Base-by-base conservation (phyloP, 2,113 vertebrate species). In the Myxocyprinus asiaticus region DNA sequence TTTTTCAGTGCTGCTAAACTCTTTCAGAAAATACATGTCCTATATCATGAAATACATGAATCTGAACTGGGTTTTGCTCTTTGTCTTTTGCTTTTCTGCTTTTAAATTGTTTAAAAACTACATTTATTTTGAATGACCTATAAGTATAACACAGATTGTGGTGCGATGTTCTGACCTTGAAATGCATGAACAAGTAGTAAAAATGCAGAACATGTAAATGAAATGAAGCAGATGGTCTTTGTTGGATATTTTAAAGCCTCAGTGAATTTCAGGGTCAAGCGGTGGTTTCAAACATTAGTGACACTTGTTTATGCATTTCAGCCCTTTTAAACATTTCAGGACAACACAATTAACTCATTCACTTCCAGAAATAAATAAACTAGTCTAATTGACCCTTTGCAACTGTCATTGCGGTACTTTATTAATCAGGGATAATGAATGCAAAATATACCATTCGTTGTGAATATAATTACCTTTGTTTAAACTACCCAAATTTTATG, bases 401-500 rank as follows among this genome's bases (percentile, higher is more conserved):
- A 51, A 22, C 61, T 45, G 62, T 55, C 48, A 65, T 33, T 76
- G 47, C 2, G 7, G 48, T 7, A 43, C 8, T 53, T 11, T 43
- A 8, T 51, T 62, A 75, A 64, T 64, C 47, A 22, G 43, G 8
- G 61, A 65, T 76, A 44, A 76, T 76, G 51, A 42, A 44, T 64
- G 45, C n/a, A 33, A 10, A 70, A 79, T 14, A 44, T 8, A 67
- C 45, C 9, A 56, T n/a, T 50, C 8, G 58, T 61, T n/a, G 22
- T 33, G 22, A 33, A 15, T 61, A 75, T 71, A 72, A 79, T 14
- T 48, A 44, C 6, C 50, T 14, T 61, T 66, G 59, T 78, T 76
- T 69, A 85, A 67, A 72, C 45, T 56, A 51, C 79, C 67, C 79
- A 75, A 77, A 73, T 77, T 78, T 50, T 69, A 76, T 8, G 44